Conservation (phyloP, 2,888 invertebrate species). For the Notodonta ziczac region DNA sequence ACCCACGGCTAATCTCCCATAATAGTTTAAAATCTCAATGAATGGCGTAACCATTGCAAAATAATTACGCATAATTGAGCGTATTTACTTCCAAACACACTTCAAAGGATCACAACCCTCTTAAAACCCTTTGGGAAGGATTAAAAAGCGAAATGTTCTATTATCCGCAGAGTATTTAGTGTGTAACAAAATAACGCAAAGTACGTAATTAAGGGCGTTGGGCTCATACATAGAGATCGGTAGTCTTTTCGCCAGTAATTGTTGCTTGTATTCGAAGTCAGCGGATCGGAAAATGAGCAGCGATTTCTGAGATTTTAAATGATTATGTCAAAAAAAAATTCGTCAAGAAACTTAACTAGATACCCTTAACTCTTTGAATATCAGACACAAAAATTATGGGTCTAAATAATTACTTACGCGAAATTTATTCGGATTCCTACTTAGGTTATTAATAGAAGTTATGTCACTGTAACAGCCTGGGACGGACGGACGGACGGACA, state of each 20-base stretch:
- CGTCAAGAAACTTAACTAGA: too few relatives aligned
- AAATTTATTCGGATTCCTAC: too few relatives aligned
- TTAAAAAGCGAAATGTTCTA: conserved; percentile 37
- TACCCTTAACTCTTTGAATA: too few relatives aligned
- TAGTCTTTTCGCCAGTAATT: conserved; percentile 16
- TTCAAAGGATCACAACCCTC: conserved; percentile 38
- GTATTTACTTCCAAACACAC: conserved; percentile 42
- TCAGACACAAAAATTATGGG: too few relatives aligned
- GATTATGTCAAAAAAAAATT: not conserved
- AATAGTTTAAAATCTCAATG: conserved; percentile 20
- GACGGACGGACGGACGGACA: too few relatives aligned
- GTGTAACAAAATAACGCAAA: conserved; percentile 36
- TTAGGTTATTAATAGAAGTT: too few relatives aligned
- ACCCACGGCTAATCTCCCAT: conserved; percentile 25
- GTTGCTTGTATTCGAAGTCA: conserved; percentile 10
- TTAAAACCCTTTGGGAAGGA: conserved; percentile 46
- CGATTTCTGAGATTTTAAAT: conserved; percentile 10
- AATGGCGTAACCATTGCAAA: conserved; percentile 45
- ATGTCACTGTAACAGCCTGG: too few relatives aligned
- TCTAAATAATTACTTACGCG: too few relatives aligned
- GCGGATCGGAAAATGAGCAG: conserved; percentile 21
- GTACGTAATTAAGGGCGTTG: conserved; percentile 35
- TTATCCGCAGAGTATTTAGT: conserved; percentile 33
- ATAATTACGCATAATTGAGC: conserved; percentile 56
- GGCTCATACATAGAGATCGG: conserved; percentile 21